A percentile compares a stretch with the other conserved stretches of the same genome.
Conservation (phyloP, 2,113 vertebrate species). For the Trochalopteron elliotii region DNA sequence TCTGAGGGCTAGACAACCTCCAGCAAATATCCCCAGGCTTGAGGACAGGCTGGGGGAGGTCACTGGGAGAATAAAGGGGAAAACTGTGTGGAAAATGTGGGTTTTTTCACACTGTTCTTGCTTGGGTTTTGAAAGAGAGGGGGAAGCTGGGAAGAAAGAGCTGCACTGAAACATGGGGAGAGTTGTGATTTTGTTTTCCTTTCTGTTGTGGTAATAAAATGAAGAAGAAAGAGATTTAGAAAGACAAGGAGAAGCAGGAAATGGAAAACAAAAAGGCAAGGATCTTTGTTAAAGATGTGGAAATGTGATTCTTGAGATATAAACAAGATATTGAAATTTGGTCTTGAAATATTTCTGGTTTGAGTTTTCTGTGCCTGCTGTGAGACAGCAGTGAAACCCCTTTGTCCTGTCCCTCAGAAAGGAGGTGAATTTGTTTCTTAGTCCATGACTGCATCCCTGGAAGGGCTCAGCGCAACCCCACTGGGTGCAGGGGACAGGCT, state of each 20-base stretch:
- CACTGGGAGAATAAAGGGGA: neutral
- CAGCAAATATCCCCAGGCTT: neutral
- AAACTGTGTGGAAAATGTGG: accelerated
- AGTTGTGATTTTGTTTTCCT: neutral
- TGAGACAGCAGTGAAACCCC: no score
- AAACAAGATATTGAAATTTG: neutral
- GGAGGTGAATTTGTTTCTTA: neutral
- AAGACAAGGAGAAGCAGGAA: neutral
- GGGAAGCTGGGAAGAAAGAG: neutral
- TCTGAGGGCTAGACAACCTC: neutral
- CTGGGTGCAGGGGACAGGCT: accelerated
- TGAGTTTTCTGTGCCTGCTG: neutral
- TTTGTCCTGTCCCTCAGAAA: neutral
- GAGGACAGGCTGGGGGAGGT: neutral
- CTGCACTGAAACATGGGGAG: neutral
- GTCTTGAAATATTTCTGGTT: neutral
- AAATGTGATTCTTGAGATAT: neutral
- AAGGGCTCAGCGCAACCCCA: neutral
- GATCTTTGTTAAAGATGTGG: neutral
- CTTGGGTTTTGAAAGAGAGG: neutral
- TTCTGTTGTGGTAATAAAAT: neutral
- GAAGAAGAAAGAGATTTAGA: neutral
- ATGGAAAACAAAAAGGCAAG: neutral
- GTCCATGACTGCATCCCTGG: neutral
- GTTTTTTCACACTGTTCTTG: neutral